Evolutionary conservation across 2,113 vertebrate genomes (phyloP).

Genomic region (Egretta garzetta): DNA sequence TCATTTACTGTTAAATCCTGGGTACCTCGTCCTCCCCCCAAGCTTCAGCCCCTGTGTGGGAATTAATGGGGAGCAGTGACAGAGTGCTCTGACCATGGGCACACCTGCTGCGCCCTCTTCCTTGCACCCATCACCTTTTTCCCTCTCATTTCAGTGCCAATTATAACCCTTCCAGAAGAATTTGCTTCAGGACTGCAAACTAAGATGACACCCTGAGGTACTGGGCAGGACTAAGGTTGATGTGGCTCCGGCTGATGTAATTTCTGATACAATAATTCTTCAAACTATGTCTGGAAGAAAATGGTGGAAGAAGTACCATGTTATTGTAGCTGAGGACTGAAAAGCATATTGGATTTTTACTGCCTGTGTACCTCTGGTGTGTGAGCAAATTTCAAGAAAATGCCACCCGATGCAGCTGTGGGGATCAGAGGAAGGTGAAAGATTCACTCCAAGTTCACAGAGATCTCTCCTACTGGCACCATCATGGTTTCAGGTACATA

Average conservation of each 20-base stretch:
- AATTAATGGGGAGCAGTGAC: neutral
- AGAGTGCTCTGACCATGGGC: fast-evolving
- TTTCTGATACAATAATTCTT: neutral
- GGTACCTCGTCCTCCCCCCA: neutral
- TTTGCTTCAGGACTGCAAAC: neutral
- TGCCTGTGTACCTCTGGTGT: neutral
- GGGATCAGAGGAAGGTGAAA: neutral
- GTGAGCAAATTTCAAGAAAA: neutral
- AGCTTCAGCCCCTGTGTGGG: neutral
- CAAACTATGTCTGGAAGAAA: neutral
- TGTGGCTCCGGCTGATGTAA: neutral
- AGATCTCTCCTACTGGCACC: neutral
- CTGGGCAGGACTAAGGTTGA: neutral
- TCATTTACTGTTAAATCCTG: neutral
- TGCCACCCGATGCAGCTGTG: neutral
- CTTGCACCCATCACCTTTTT: neutral
- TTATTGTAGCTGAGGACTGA: neutral
- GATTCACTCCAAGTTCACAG: neutral
- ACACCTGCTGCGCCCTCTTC: neutral
- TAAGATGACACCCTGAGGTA: neutral
- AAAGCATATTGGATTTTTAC: neutral
- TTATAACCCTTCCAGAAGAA: neutral
- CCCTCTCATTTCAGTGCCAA: neutral
- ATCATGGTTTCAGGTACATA: neutral
- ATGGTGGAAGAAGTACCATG: neutral